phyloP scores from a whole-genome alignment of 1,140 invertebrate genomes.

The Caenorhabditis tropicalis region DNA sequence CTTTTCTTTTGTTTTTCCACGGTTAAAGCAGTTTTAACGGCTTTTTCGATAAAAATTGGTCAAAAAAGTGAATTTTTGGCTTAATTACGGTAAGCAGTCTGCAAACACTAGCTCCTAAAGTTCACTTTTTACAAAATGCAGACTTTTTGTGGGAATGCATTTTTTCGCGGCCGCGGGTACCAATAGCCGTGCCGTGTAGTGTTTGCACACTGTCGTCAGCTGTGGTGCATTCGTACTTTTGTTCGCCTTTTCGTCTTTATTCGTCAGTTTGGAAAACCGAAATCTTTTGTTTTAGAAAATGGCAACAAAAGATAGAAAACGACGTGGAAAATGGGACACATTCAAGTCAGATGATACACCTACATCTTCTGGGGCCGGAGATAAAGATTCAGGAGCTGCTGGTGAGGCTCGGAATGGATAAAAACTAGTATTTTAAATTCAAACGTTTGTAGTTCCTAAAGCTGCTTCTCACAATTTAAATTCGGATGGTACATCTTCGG shows the following conservation, averaged over 20 bases:
- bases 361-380: not conserved
- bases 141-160: too few relatives aligned
- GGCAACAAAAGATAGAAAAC: conserved; percentile 49
- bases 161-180: too few relatives aligned
- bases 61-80: too few relatives aligned
- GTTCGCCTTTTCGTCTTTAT: not conserved
- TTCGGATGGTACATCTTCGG: not conserved
- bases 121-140: too few relatives aligned
- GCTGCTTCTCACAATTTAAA: conserved; percentile 50
- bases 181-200: not conserved
- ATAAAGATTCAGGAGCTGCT: conserved; percentile 2
- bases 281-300: not conserved
- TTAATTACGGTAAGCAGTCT: too few relatives aligned
- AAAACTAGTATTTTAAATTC: not conserved
- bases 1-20: too few relatives aligned
- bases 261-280: not conserved
- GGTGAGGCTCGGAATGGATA: not conserved
- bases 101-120: too few relatives aligned
- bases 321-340: conserved; percentile 47
- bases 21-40: too few relatives aligned
- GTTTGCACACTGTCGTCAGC: not conserved
- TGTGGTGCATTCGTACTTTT: not conserved
- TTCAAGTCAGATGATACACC: conserved; percentile 40
- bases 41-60: too few relatives aligned
- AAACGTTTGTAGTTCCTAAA: conserved; percentile 53